phyloP scores from a whole-genome alignment of 2,113 vertebrate species.

The Gasterosteus aculeatus region DNA sequence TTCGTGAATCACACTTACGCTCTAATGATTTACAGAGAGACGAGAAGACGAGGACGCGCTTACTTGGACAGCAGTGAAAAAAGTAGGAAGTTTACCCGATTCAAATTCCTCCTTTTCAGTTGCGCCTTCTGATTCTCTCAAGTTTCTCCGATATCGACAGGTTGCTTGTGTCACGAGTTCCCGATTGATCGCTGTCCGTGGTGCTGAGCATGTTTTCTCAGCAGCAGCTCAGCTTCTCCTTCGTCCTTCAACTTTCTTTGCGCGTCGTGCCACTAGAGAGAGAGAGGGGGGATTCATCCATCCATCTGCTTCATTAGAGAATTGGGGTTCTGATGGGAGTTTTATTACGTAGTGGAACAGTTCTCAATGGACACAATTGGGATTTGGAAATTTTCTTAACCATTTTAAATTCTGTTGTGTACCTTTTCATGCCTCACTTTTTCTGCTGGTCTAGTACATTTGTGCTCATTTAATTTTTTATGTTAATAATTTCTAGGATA shows the following conservation, averaged over 20 bases:
- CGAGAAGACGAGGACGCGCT: slow-evolving; percentile 15
- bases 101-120: background rate
- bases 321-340: background rate
- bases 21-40: background rate
- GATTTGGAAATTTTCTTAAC: too few species aligned
- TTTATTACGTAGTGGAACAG: background rate
- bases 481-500: background rate
- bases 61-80: slow-evolving; percentile 28
- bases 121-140: background rate
- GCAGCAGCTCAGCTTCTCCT: slow-evolving; percentile 13
- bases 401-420: background rate
- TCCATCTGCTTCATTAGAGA: too few species aligned
- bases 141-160: slow-evolving; percentile 1
- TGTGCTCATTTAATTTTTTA: background rate
- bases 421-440: background rate
- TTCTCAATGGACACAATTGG: too few species aligned
- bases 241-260: slow-evolving; percentile 47
- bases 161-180: background rate
- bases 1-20: background rate
- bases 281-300: background rate
- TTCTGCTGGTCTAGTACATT: background rate
- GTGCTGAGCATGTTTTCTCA: slow-evolving; percentile 48
- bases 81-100: background rate
- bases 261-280: slow-evolving; percentile 17
- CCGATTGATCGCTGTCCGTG: slow-evolving; percentile 51